phyloP scores from a whole-genome alignment of 1,140 invertebrate genomes.

The Aleiodes sp. region DNA sequence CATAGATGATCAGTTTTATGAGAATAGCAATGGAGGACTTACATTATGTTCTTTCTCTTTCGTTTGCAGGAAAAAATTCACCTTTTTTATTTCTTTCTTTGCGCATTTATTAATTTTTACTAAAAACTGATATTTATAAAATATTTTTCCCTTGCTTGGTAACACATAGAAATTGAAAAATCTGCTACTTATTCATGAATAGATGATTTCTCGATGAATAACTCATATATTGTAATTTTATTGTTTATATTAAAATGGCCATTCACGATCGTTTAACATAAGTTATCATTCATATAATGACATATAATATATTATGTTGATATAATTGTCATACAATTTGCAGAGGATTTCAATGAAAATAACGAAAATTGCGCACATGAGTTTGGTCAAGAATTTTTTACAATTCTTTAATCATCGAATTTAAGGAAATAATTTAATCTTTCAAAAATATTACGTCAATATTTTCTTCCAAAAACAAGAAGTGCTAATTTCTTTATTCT shows the following conservation, averaged over 20 bases:
- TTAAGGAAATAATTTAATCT: too few species aligned
- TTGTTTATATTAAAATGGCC: conserved; percentile 6
- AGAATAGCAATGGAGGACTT: conserved; percentile 48
- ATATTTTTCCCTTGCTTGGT: conserved; percentile 46
- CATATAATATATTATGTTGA: too few species aligned
- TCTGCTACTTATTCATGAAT: conserved; percentile 36
- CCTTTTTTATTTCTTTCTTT: background rate
- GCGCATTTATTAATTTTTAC: background rate
- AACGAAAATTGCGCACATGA: too few species aligned
- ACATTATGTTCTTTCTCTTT: background rate
- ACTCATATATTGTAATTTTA: background rate
- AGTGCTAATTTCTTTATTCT: too few species aligned
- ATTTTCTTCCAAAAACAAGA: too few species aligned
- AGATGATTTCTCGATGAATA: background rate
- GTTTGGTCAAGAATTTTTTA: too few species aligned
- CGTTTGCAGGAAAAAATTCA: background rate
- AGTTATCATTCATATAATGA: too few species aligned
- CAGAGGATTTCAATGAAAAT: too few species aligned
- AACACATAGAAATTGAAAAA: conserved; percentile 59
- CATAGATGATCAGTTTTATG: conserved; percentile 48
- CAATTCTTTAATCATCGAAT: too few species aligned
- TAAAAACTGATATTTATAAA: conserved; percentile 42
- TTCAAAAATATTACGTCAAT: too few species aligned
- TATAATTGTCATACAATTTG: too few species aligned
- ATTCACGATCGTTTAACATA: background rate